These are phyloP conservation scores for Varroa destructor DNA, from an alignment of 1,140 invertebrate genomes.

Conservation along the genomic window DNA sequence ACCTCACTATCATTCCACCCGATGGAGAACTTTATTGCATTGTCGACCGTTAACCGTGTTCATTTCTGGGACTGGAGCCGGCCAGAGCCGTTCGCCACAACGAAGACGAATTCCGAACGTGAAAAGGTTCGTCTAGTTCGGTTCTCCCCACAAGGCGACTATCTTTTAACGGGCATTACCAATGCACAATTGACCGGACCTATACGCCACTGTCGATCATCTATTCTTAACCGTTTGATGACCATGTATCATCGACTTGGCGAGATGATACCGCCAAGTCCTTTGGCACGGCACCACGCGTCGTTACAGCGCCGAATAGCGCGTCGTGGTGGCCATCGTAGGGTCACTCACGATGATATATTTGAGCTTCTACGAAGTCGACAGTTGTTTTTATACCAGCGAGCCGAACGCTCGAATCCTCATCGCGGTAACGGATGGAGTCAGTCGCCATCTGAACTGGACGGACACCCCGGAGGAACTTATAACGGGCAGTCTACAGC, in stretches of 20 bases:
- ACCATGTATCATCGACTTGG: conserved; percentile 26
- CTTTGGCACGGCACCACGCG: neutral
- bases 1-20: conserved; percentile 75
- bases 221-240: conserved; percentile 20
- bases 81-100: conserved; percentile 56
- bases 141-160: conserved; percentile 1
- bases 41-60: conserved; percentile 67
- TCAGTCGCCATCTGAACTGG: no score
- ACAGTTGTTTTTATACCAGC: neutral
- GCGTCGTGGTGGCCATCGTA: conserved; percentile 12
- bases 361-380: neutral
- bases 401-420: no score
- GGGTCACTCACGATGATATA: conserved; percentile 1
- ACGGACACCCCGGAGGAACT: no score
- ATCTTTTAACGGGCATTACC: conserved; percentile 22
- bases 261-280: neutral
- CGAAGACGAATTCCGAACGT: conserved; percentile 52
- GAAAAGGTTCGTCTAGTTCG: conserved; percentile 57
- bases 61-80: conserved; percentile 81
- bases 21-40: conserved; percentile 60
- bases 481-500: no score
- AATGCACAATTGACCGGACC: neutral
- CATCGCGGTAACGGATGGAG: no score
- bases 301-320: conserved; percentile 19
- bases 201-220: neutral